phyloP scores from a whole-genome alignment of 2,797 vertebrate genomes.

The Botia almorhae region DNA sequence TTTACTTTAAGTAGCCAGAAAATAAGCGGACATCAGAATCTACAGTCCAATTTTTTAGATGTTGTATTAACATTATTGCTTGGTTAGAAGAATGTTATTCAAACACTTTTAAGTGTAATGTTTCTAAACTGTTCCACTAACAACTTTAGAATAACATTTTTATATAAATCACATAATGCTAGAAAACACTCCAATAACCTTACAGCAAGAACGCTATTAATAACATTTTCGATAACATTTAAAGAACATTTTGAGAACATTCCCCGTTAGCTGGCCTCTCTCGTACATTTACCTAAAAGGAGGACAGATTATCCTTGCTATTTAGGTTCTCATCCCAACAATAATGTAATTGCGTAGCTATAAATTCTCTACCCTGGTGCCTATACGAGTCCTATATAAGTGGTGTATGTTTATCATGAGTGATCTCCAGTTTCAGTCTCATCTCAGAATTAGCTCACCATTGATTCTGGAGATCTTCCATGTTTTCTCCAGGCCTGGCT shows the following conservation, averaged over 20 bases:
- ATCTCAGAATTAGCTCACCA: conserved; percentile 80
- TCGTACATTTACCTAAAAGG: neutral
- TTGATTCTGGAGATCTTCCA: conserved; percentile 94
- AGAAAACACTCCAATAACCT: neutral
- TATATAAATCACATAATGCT: no score
- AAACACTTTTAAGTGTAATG: no score
- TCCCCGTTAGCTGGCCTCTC: neutral
- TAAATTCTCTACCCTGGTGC: neutral
- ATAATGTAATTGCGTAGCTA: neutral
- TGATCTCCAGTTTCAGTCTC: conserved; percentile 14
- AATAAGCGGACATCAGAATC: neutral
- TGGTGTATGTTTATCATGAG: neutral
- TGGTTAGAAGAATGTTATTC: no score
- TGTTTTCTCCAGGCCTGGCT: conserved; percentile 87
- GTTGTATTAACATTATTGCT: no score
- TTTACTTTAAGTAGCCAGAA: neutral
- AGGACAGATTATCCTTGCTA: neutral
- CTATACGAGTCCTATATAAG: neutral
- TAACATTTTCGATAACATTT: neutral
- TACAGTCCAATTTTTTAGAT: no score
- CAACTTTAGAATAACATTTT: no score
- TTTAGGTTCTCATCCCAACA: neutral
- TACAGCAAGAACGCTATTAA: neutral
- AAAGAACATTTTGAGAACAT: neutral
- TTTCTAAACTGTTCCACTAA: no score